Evolutionary conservation across 2,888 invertebrate genomes (phyloP).

Genomic region (Cloeon dipterum): DNA sequence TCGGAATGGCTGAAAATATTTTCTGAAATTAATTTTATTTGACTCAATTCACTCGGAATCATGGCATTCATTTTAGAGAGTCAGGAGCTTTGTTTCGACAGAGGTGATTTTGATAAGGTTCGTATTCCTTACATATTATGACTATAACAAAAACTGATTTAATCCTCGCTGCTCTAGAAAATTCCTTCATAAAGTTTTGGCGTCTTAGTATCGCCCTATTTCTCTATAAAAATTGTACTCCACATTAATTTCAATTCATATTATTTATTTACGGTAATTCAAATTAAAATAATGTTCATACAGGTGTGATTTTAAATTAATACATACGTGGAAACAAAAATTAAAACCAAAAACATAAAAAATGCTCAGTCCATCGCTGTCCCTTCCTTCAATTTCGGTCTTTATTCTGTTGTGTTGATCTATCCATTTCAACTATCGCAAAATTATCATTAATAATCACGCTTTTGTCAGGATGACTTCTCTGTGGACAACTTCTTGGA

Average conservation of each 20-base stretch:
- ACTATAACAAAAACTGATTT: too few relatives aligned
- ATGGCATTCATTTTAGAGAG: not conserved
- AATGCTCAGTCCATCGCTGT: too few relatives aligned
- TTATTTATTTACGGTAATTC: not conserved
- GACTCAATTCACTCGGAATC: too few relatives aligned
- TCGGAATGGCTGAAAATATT: too few relatives aligned
- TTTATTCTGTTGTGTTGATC: too few relatives aligned
- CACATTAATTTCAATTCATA: not conserved
- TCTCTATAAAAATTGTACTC: not conserved
- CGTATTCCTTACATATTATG: too few relatives aligned
- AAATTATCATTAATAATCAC: not conserved
- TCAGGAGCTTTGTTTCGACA: not conserved
- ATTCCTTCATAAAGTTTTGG: too few relatives aligned
- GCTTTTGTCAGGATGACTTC: conserved; percentile 48
- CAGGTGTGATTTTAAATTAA: not conserved
- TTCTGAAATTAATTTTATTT: too few relatives aligned
- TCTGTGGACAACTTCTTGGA: conserved; percentile 83
- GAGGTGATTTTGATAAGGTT: conserved; percentile 1
- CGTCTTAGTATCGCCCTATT: too few relatives aligned
- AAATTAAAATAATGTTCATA: conserved; percentile 5
- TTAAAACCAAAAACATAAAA: too few relatives aligned
- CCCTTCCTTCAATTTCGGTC: too few relatives aligned
- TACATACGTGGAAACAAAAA: not conserved
- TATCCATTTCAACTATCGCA: not conserved
- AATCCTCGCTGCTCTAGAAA: too few relatives aligned